Evolutionary conservation across 2,113 vertebrate species (phyloP).

Genomic region (Pelodiscus sinensis): DNA sequence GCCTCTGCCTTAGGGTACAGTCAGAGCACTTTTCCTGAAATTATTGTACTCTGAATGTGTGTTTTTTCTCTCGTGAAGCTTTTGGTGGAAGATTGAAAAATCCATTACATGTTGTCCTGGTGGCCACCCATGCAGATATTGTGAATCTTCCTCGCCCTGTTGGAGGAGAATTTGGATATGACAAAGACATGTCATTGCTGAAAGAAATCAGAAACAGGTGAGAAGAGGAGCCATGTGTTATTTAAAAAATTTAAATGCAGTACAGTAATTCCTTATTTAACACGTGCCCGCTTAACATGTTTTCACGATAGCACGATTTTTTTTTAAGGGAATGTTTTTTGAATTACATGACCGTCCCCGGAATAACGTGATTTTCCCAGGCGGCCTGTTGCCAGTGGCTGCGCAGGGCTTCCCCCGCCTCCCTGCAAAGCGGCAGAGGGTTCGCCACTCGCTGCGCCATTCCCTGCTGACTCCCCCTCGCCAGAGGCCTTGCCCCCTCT

Average conservation of each 20-base stretch:
- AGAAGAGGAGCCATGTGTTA: not conserved
- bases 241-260: not conserved
- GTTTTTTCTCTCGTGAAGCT: conserved; percentile 71
- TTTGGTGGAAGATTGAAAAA: conserved; percentile 92
- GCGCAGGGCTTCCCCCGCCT: too few species aligned
- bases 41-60: not conserved
- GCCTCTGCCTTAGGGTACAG: not conserved
- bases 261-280: too few species aligned
- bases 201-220: conserved; percentile 95
- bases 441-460: too few species aligned
- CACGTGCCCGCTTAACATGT: too few species aligned
- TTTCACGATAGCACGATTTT: too few species aligned
- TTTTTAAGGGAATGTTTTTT: too few species aligned
- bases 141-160: conserved; percentile 90
- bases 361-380: too few species aligned
- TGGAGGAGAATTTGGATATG: conserved; percentile 93
- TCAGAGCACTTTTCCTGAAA: not conserved
- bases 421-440: too few species aligned
- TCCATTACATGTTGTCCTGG: conserved; percentile 88
- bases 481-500: too few species aligned
- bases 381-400: too few species aligned
- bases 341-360: too few species aligned
- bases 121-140: conserved; percentile 95
- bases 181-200: conserved; percentile 88
- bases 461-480: too few species aligned